A percentile compares a stretch with the other conserved stretches of the same genome.
phyloP scores from a whole-genome alignment of 2,797 vertebrate species.

The Kryptolebias ocellatus region DNA sequence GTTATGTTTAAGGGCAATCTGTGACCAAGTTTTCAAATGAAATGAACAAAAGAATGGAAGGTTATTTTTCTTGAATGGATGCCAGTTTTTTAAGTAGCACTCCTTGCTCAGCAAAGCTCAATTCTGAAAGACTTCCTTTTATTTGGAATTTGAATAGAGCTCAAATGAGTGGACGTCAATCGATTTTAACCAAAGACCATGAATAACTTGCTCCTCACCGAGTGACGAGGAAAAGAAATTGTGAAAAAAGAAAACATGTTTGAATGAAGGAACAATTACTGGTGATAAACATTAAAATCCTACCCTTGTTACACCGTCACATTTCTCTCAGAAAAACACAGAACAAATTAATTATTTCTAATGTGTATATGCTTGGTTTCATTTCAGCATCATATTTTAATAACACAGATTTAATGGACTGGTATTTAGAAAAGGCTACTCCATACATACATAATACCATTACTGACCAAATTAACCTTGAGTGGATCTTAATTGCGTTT shows the following conservation, averaged over 20 bases:
- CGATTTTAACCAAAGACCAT: constrained; percentile 53
- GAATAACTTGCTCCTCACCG: constrained; percentile 28
- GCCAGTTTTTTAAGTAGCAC: constrained; percentile 67
- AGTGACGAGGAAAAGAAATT: constrained; percentile 18
- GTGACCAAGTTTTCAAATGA: constrained; percentile 63
- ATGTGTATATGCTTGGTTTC: constrained; percentile 96
- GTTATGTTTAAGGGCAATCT: constrained; percentile 67
- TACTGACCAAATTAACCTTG: constrained; percentile 99
- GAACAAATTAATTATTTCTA: constrained; percentile 79
- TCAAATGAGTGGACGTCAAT: constrained; percentile 70
- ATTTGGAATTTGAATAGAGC: constrained; percentile 68
- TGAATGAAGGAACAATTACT: constrained; percentile 79
- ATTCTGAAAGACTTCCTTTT: constrained; percentile 55
- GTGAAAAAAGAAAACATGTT: constrained; percentile 44
- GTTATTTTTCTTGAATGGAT: constrained; percentile 61
- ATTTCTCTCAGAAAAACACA: constrained; percentile 78
- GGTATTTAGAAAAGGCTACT: constrained; percentile 96
- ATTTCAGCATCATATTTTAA: constrained; percentile 95
- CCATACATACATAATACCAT: constrained; percentile 98
- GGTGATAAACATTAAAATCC: constrained; percentile 83
- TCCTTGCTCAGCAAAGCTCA: constrained; percentile 46
- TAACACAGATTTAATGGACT: constrained; percentile 98
- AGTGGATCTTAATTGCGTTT: constrained; percentile 98
- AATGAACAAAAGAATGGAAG: constrained; percentile 64
- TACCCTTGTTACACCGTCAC: constrained; percentile 84